Evolutionary conservation across 2,888 invertebrate genomes (phyloP).

Genomic region (Gymnoscelis rufifasciata): DNA sequence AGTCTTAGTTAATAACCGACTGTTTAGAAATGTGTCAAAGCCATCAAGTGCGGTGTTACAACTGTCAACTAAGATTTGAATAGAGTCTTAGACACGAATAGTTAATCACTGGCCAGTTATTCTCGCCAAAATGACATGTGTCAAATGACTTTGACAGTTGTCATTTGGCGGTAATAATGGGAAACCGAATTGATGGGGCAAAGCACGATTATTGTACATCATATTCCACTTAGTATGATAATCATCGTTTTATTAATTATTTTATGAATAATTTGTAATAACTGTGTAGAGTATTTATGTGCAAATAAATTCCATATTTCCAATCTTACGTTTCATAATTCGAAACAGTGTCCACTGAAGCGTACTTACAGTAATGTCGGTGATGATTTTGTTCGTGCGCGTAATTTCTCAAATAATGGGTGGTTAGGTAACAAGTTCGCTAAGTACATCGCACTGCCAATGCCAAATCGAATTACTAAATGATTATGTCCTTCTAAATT

Average conservation of each 20-base stretch:
- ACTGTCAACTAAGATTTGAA: constrained; percentile 28
- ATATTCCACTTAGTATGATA: constrained; percentile 21
- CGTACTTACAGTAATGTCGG: not conserved
- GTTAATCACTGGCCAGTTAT: constrained; percentile 21
- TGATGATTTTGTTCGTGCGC: not conserved
- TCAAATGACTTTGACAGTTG: constrained; percentile 17
- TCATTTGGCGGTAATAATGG: constrained; percentile 6
- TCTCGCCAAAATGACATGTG: no score
- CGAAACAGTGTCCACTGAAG: constrained; percentile 42
- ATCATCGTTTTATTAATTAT: constrained; percentile 17
- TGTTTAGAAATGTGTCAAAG: constrained; percentile 30
- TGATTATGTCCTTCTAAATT: no score
- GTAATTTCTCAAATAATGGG: not conserved
- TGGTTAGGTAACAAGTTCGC: no score
- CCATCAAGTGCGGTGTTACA: constrained; percentile 23
- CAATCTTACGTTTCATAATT: constrained; percentile 55
- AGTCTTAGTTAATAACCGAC: constrained; percentile 21
- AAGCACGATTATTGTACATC: constrained; percentile 13
- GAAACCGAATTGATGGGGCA: constrained; percentile 14
- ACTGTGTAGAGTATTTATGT: constrained; percentile 35
- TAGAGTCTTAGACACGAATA: constrained; percentile 18
- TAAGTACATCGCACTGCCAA: no score
- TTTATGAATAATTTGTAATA: constrained; percentile 28
- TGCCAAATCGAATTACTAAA: no score
- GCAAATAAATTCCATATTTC: constrained; percentile 56